These are phyloP conservation scores for Sparidentex hasta DNA, from an alignment of 2,797 vertebrate species.

Conservation along the genomic window DNA sequence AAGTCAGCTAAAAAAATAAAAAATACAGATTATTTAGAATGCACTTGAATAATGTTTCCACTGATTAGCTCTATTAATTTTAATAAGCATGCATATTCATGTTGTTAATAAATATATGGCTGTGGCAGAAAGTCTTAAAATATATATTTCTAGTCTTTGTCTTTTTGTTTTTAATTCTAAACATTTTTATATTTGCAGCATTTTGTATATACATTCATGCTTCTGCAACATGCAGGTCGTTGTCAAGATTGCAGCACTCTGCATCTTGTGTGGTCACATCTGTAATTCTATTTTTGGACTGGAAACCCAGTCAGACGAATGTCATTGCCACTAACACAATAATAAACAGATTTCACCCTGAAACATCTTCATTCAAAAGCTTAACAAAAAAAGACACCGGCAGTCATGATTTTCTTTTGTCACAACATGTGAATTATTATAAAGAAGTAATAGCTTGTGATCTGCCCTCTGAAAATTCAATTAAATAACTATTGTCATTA, in stretches of 20 bases:
- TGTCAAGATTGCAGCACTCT: neutral
- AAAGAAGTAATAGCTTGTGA: slow-evolving; percentile 19
- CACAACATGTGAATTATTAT: slow-evolving; percentile 2
- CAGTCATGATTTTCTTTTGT: neutral
- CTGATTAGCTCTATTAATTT: slow-evolving; percentile 17
- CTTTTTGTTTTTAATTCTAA: neutral
- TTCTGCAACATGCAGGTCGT: slow-evolving; percentile 12
- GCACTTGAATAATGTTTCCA: slow-evolving; percentile 13
- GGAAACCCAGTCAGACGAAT: slow-evolving; percentile 48
- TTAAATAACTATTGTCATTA: neutral
- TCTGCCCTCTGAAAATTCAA: slow-evolving; percentile 15
- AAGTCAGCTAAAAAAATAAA: slow-evolving; percentile 47
- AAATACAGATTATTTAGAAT: slow-evolving; percentile 30
- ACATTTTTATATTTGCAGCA: neutral
- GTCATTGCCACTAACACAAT: slow-evolving; percentile 44
- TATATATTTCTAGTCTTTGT: neutral
- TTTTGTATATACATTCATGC: neutral
- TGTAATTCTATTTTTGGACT: slow-evolving; percentile 63
- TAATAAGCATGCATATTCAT: slow-evolving; percentile 10
- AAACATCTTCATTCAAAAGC: slow-evolving; percentile 27
- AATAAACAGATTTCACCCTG: slow-evolving; percentile 46
- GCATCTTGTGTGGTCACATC: slow-evolving; percentile 55
- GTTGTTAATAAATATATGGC: neutral
- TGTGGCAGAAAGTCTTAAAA: neutral
- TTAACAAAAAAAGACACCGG: slow-evolving; percentile 21